Conservation (phyloP, 2,113 vertebrate species). For the Equus przewalskii region DNA sequence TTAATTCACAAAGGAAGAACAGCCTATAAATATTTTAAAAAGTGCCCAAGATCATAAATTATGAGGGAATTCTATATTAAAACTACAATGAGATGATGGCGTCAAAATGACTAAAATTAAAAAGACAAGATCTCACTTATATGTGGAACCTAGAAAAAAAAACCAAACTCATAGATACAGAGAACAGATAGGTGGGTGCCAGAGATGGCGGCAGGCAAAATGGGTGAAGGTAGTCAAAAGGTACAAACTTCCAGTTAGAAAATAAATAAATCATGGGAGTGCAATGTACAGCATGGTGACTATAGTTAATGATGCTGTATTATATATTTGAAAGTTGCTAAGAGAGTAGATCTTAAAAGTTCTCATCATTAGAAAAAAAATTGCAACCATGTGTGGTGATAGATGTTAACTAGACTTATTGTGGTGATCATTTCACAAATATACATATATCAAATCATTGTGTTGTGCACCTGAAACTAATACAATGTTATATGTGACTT, state of each 20-base stretch:
- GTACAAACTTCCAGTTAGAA: neutral
- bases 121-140: neutral
- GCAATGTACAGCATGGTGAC: neutral
- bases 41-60: neutral
- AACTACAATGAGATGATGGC: neutral
- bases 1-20: neutral
- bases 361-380: neutral
- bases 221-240: neutral
- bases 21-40: conserved; percentile 1
- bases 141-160: neutral
- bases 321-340: neutral
- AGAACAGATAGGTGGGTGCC: neutral
- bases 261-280: neutral
- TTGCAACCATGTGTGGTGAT: neutral
- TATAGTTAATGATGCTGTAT: neutral
- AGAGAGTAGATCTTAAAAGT: neutral
- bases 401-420: neutral
- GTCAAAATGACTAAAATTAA: neutral
- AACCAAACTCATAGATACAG: neutral
- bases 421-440: neutral
- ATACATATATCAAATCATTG: neutral
- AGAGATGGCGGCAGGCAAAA: neutral
- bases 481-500: neutral
- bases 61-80: neutral
- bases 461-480: neutral